Base-by-base conservation (phyloP, 2,797 vertebrate species). In the Menidia menidia region DNA sequence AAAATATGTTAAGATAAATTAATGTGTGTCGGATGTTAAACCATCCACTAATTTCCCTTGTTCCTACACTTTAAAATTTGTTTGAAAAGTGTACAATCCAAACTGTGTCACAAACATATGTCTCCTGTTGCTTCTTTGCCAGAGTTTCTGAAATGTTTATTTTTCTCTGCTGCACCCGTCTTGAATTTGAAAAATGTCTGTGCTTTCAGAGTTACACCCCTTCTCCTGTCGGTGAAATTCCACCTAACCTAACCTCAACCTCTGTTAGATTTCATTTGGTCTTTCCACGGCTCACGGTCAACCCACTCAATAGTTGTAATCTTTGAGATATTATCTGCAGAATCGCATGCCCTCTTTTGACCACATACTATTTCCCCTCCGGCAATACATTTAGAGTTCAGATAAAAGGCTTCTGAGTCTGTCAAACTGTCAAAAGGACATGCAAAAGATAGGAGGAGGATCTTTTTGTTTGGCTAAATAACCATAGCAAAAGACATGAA, bases 291-390 rank as follows among this genome's bases (percentile, higher is more conserved):
- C 60, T 53, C 52, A 76, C 61, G 64, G 76, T 88, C 77, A 69
- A 33, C 30, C 41, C 15, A 65, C 70, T 57, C 77, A 87, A 83
- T 85, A 85, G 86, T 78, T 84, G 85, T 60, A 71, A 70, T 60
- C 30, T 54, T 71, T 60, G 51, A 81, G 48, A 73, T 64, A 72
- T 79, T 35, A 80, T 30, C 30, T 75, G 72, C 59, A 75, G 0
- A 11, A 61, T 55, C 50, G 65, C 16, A 3, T 71, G 64, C 62
- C 64, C 61, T 62, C 77, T 68, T 63, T 71, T 73, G 67, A 80
- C 68, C 50, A 43, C 44, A 15, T 19, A 25, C 52, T 35, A 57
- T 13, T 57, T 75, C 3, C 52, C 73, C 11, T 50, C 60, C 42
- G 75, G 64, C 71, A 47, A n/a, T 12, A 55, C 53, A 13, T 48